Conservation (phyloP, 2,888 invertebrate genomes). For the Parapristionchus giblindavisi region DNA sequence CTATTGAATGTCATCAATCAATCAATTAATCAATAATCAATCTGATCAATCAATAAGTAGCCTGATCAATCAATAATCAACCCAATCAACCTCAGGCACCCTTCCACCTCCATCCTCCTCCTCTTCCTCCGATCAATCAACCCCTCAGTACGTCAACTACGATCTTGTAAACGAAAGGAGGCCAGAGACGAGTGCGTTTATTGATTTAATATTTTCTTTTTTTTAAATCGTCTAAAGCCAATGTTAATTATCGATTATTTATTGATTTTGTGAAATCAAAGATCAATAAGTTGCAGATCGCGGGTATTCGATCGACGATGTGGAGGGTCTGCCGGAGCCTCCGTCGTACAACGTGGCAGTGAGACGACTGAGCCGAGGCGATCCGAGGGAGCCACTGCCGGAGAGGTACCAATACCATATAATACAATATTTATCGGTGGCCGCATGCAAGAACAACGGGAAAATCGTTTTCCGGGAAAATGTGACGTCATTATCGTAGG, state of each 20-base stretch:
- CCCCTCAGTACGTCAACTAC: constrained; percentile 25
- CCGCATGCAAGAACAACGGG: no score
- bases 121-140: no score
- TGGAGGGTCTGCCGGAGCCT: constrained; percentile 50
- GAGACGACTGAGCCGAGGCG: constrained; percentile 39
- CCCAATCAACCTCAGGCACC: no score
- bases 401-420: no score
- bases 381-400: not conserved
- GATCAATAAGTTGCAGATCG: constrained; percentile 9
- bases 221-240: not conserved
- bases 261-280: not conserved
- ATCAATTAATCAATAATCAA: no score
- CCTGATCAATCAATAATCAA: no score
- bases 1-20: no score
- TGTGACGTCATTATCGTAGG: no score
- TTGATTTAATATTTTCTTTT: not conserved
- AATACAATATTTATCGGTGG: no score
- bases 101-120: no score
- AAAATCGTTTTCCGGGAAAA: no score
- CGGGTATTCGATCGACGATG: constrained; percentile 48
- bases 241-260: not conserved
- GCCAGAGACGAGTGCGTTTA: not conserved
- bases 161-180: constrained; percentile 20
- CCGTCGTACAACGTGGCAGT: constrained; percentile 55
- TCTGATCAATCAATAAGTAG: no score